These are phyloP conservation scores for Amphipyra berbera DNA, from an alignment of 2,888 invertebrate genomes.

Conservation along the genomic window DNA sequence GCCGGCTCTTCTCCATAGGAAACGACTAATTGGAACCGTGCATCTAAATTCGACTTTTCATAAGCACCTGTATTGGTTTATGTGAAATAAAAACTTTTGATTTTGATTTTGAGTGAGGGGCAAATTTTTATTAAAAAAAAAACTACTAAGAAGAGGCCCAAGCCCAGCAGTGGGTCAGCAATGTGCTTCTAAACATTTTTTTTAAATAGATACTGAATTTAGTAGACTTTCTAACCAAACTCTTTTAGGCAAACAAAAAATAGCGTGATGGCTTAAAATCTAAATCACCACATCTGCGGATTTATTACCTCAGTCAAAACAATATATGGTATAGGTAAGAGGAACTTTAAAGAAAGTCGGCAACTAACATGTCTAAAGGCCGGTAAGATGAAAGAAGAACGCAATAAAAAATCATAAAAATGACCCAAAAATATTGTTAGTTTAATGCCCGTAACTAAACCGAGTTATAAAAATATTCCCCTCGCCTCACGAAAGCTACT, in stretches of 20 bases:
- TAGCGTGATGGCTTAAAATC: constrained; percentile 8
- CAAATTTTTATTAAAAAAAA: too few relatives aligned
- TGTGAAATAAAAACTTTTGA: too few relatives aligned
- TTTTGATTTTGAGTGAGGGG: too few relatives aligned
- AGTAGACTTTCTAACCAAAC: too few relatives aligned
- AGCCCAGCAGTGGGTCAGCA: too few relatives aligned
- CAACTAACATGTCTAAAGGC: constrained; percentile 57
- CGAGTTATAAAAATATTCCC: constrained; percentile 70
- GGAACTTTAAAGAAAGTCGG: constrained; percentile 75
- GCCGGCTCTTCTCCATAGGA: too few relatives aligned
- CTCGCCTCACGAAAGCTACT: constrained; percentile 77
- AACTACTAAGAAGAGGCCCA: too few relatives aligned
- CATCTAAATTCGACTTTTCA: too few relatives aligned
- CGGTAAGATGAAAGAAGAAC: constrained; percentile 73
- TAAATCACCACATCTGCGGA: constrained; percentile 43
- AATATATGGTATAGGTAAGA: constrained; percentile 56
- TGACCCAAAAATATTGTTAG: constrained; percentile 76
- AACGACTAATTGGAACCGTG: too few relatives aligned
- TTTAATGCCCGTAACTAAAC: constrained; percentile 63
- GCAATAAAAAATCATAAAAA: constrained; percentile 82
- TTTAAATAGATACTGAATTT: too few relatives aligned
- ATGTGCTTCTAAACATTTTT: too few relatives aligned
- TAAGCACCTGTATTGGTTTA: too few relatives aligned
- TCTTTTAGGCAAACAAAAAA: not conserved
- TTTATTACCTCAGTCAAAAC: constrained; percentile 42